phyloP scores from a whole-genome alignment of 2,797 vertebrate genomes.

The Choloepus didactylus region DNA sequence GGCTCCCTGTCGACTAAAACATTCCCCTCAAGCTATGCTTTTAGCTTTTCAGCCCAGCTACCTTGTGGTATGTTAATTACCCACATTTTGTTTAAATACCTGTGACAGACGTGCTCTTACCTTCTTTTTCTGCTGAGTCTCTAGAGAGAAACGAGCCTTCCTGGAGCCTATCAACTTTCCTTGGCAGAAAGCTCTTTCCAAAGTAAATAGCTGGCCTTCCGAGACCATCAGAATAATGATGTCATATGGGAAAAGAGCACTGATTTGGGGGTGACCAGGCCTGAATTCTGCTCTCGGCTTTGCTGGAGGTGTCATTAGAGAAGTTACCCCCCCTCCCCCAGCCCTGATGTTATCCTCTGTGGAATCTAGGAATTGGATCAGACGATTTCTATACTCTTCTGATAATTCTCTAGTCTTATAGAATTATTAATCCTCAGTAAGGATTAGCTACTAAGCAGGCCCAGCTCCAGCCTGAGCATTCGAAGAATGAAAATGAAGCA shows the following conservation, averaged over 20 bases:
- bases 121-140: neutral
- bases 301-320: neutral
- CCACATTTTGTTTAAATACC: neutral
- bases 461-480: neutral
- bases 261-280: neutral
- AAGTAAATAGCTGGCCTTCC: neutral
- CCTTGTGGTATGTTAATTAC: neutral
- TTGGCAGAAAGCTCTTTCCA: neutral
- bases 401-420: neutral
- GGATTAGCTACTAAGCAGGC: neutral
- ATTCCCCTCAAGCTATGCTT: neutral
- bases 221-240: neutral
- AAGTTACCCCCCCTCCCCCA: neutral
- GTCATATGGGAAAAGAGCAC: accelerated
- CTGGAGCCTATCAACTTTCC: neutral
- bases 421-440: neutral
- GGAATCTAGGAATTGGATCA: neutral
- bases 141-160: neutral
- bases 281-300: neutral
- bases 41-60: neutral
- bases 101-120: neutral
- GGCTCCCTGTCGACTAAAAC: neutral
- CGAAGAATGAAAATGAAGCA: neutral
- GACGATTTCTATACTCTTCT: neutral
- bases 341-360: neutral